Evolutionary conservation across 2,113 vertebrate species (phyloP), one percentile per base, ranked within the genome.

Genomic region (Heterotilapia buettikoferi): DNA sequence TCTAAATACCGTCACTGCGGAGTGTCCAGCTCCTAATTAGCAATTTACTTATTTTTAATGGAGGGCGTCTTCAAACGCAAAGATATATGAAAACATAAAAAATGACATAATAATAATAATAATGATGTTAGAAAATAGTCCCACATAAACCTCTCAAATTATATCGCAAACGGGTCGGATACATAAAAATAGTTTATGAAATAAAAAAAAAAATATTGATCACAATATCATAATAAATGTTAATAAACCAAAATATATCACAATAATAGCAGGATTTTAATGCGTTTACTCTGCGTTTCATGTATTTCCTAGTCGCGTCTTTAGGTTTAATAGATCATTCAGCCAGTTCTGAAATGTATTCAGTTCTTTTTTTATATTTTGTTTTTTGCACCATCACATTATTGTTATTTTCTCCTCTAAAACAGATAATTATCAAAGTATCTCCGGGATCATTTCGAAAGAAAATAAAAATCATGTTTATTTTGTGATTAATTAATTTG

Each of bases 241-340:
- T 3, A 66, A 21, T 5, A 21, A 21, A 66, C 0, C 2, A 24
- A 68, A 18, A 43, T 0, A 18, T 5, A 26, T 73, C 24, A 50
- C 5, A 50, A 31, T 2, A 31, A 29, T 7, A 31, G 0, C 0
- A 50, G 16, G 16, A n/a, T 78, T 19, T 31, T 31, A 47, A 50
- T 12, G 43, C 16, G 71, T 19, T 73, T 7, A 29, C 24, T 73
- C 14, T 45, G 13, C 1, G 21, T 47, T 76, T 29, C 13, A 19
- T 47, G 5, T 50, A 19, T 78, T 78, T 50, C 14, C 43, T 50
- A 11, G 4, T 50, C 18, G n/a, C 21, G 2, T 45, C 66, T 45
- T 38, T 24, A 73, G 5, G 38, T 73, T 9, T 16, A 45, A 73
- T 43, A 43, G n/a, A 6, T 43, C 12, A 14, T 10, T 16, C 66